phyloP scores from a whole-genome alignment of 2,113 vertebrate species.

The Trogon melanurus region DNA sequence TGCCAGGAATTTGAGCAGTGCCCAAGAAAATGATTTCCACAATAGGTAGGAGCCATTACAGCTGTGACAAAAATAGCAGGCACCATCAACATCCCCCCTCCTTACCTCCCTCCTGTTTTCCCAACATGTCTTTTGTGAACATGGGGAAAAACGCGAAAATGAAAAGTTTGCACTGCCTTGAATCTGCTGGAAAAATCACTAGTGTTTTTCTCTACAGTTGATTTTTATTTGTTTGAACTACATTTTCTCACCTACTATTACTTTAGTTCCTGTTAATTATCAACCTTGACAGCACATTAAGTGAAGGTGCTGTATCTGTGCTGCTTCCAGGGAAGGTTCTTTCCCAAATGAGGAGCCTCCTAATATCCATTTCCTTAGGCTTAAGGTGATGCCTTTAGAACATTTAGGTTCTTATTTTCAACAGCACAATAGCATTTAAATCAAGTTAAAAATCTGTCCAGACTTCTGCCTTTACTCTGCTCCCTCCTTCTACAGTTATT shows the following conservation, averaged over 20 bases:
- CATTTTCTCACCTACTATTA: not conserved
- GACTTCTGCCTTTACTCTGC: not conserved
- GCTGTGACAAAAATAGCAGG: accelerated
- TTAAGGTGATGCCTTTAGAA: not conserved
- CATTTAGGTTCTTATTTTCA: not conserved
- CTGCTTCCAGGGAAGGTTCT: not conserved
- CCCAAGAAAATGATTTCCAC: not conserved
- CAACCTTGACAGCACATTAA: not conserved
- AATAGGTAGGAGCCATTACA: not conserved
- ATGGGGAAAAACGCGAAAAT: not conserved
- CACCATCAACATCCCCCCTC: not conserved
- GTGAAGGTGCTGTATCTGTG: not conserved
- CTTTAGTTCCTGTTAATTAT: not conserved
- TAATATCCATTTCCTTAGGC: not conserved
- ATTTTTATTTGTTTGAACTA: not conserved
- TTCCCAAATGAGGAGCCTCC: not conserved
- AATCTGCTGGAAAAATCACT: too few relatives aligned
- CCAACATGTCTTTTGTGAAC: not conserved
- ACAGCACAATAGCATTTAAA: not conserved
- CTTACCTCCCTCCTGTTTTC: not conserved
- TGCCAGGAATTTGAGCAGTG: not conserved
- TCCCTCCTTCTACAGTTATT: not conserved
- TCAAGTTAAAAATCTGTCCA: not conserved
- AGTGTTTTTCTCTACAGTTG: not conserved
- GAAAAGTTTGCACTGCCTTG: not conserved